Evolutionary conservation across 2,113 vertebrate genomes (phyloP).

Genomic region (Rhynchomys soricoides): DNA sequence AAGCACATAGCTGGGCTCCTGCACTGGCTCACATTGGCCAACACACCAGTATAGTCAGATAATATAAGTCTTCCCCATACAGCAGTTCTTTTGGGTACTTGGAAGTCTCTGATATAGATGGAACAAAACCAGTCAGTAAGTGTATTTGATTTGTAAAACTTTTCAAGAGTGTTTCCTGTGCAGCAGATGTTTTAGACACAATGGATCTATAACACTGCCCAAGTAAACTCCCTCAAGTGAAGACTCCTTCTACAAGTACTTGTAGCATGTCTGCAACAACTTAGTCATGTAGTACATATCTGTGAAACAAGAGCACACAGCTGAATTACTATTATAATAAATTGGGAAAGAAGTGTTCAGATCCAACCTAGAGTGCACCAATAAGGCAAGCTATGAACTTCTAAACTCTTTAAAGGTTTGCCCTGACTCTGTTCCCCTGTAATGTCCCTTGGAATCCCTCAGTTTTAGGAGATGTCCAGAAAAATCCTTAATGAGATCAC

Average conservation of each 20-base stretch:
- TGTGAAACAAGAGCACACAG: neutral
- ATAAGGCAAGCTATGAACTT: neutral
- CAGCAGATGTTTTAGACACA: neutral
- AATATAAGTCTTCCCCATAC: neutral
- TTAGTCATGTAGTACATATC: neutral
- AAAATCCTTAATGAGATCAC: neutral
- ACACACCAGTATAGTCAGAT: neutral
- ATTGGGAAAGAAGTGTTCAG: neutral
- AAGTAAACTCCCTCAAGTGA: constrained; percentile 18
- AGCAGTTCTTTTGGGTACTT: constrained; percentile 1
- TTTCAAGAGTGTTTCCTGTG: neutral
- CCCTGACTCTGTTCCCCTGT: neutral
- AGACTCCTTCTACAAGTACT: neutral
- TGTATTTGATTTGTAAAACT: neutral
- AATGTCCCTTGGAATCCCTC: neutral
- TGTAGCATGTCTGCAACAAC: neutral
- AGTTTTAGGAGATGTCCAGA: neutral
- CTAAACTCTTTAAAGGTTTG: neutral
- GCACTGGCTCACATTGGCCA: neutral
- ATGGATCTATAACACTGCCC: neutral
- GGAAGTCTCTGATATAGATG: neutral
- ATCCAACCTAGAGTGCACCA: constrained; percentile 31
- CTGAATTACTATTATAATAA: neutral
- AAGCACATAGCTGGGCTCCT: neutral
- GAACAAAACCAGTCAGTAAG: constrained; percentile 44